Base-by-base conservation (phyloP, 2,113 vertebrate genomes). In the Mustela nigripes region DNA sequence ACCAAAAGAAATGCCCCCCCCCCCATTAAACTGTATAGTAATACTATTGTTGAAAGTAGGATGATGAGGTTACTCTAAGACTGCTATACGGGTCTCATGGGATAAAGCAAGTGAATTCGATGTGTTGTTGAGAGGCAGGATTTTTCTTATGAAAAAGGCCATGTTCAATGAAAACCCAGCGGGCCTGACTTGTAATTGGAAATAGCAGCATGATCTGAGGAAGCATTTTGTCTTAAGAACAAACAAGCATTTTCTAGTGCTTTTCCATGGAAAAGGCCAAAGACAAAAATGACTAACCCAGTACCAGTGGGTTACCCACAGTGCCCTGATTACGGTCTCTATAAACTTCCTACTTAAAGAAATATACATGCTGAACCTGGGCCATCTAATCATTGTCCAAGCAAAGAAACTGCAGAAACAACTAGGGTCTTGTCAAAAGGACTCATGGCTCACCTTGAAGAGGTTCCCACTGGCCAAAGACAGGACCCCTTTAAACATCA, bases 61-160 rank as follows among this genome's bases (percentile, higher is more conserved):
- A 12, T 11, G 62, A 4, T 8, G 28, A 0, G 65, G 36, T 36
- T 42, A 15, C 12, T 56, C 62, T 56, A 82, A 62, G 73, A n/a
- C 22, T 12, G n/a, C 1, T 9, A 11, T 2, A 10, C 0, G 12
- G 2, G 15, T 58, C 2, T 22, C 1, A 12, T 0, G 45, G 53
- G 56, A 36, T 11, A 11, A 73, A 14, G 53, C 82, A 31, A 69
- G 33, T 2, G 21, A 36, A 42, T 50, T n/a, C 3, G 2, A 31
- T 3, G 8, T 48, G 24, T 19, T 21, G 5, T 24, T 31, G 2
- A 84, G 60, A 89, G n/a, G 26, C 50, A 45, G 79, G 78, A 15
- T 82, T 86, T 82, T 89, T 33, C 60, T 53, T 4, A 60, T 36
- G 31, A 26, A 76, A 81, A 85, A 85, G 26, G 36, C n/a, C 45